Percentiles rank a stretch among this genome's conserved stretches.
These are phyloP conservation scores for Bucco capensis DNA, from an alignment of 2,113 vertebrate genomes.

Conservation along the genomic window DNA sequence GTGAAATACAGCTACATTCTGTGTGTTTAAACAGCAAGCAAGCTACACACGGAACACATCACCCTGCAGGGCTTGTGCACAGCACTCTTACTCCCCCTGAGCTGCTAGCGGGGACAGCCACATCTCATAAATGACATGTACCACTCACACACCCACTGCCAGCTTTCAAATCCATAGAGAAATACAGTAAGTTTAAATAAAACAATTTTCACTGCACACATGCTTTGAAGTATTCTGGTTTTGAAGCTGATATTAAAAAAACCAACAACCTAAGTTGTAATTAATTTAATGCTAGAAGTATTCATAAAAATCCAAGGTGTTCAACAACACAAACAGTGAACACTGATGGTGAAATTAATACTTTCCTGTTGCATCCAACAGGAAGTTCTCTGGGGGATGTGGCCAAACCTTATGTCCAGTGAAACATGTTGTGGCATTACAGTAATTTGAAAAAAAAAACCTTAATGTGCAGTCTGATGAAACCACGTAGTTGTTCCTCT, in stretches of 20 bases:
- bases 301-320: not conserved
- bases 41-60: not conserved
- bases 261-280: not conserved
- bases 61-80: fast-evolving
- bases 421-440: not conserved
- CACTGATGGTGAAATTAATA: not conserved
- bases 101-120: not conserved
- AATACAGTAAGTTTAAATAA: not conserved
- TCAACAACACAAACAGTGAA: not conserved
- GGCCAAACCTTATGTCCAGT: not conserved
- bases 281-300: not conserved
- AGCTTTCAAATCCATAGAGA: not conserved
- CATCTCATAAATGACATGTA: not conserved
- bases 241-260: not conserved
- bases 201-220: not conserved
- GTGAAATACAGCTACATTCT: slow-evolving; percentile 1
- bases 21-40: slow-evolving; percentile 17
- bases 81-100: not conserved
- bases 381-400: not conserved
- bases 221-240: not conserved
- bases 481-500: not conserved
- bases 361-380: not conserved
- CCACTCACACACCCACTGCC: not conserved
- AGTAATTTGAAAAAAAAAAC: not conserved
- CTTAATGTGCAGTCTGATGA: not conserved